Evolutionary conservation across 2,113 vertebrate species (phyloP), one percentile per base, ranked within the genome.

Genomic region (Macroglossus sobrinus): DNA sequence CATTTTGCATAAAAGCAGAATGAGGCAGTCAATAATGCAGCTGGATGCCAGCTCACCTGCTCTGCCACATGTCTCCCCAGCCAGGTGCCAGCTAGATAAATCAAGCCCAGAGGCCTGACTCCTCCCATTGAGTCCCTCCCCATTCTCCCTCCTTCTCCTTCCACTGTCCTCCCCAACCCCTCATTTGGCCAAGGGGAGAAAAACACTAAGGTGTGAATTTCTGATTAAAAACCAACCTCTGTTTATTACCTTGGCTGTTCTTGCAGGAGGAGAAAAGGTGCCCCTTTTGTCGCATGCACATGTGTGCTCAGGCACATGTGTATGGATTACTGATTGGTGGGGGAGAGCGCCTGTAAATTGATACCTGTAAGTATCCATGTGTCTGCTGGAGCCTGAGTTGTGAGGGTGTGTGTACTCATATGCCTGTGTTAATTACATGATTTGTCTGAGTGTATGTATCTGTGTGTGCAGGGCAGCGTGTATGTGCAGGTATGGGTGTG

Each of bases 1-100:
- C 96, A 95, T 98, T 97, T 98, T 96, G 98, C 98, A 98, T 98
- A 97, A 98, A 98, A 98, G 98, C 92, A 79, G 93, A 98, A 81
- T 91, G 97, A 96, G 92, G 76, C 91, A 89, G 96, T 98, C 96
- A 98, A 97, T 98, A 98, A 98, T 97, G 98, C 97, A 98, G 97
- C 98, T 96, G 84, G 94, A 97, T 95, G 95, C 97, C 95, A 96
- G 98, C 98, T 97, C 97, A 91, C 94, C 95, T 96, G 98, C 97
- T 97, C 93, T 66, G 82, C 88, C 96, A 86, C 79, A 84, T 61
- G 68, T 91, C 98, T 97, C 95, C 97, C 96, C 85, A 94, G 95
- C 96, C 93, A 40, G 96, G 96, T 55, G 87, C 98, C 91, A 71
- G 92, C 95, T 92, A 95, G 93, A 98, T 80, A 96, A 97, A 97